phyloP scores from a whole-genome alignment of 2,888 invertebrate genomes.

The Tetanocera ferruginea region DNA sequence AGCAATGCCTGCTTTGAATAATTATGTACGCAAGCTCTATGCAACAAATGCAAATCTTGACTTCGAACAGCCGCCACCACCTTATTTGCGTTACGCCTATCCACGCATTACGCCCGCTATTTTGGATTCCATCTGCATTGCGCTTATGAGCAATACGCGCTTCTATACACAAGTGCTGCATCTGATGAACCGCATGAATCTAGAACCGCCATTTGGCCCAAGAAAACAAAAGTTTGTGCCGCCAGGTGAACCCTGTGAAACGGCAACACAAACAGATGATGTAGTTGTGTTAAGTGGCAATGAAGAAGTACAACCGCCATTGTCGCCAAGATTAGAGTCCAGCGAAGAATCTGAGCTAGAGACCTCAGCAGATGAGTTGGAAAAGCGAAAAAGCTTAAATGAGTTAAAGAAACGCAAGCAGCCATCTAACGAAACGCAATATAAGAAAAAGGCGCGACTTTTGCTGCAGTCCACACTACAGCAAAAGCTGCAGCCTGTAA shows the following conservation, averaged over 20 bases:
- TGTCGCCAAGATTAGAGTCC: neutral
- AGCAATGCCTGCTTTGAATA: constrained; percentile 69
- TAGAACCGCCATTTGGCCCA: constrained; percentile 84
- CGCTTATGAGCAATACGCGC: constrained; percentile 80
- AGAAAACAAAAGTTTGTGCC: constrained; percentile 42
- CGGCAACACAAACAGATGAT: constrained; percentile 61
- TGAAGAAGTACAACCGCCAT: constrained; percentile 47
- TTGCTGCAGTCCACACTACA: constrained; percentile 52
- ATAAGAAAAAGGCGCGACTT: constrained; percentile 58
- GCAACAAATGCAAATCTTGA: constrained; percentile 74
- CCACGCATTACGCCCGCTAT: constrained; percentile 81
- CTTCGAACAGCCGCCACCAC: constrained; percentile 82
- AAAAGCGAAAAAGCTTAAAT: constrained; percentile 18
- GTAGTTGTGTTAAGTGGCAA: constrained; percentile 26
- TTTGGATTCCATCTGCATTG: constrained; percentile 82
- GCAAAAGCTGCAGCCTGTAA: neutral
- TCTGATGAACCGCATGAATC: constrained; percentile 95
- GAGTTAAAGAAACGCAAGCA: constrained; percentile 44
- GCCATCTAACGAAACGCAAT: constrained; percentile 44
- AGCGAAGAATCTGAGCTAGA: constrained; percentile 65
- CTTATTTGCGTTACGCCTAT: constrained; percentile 84
- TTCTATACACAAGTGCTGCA: constrained; percentile 90
- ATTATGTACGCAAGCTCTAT: constrained; percentile 74
- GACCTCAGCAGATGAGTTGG: constrained; percentile 59
- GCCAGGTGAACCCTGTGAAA: constrained; percentile 41